These are phyloP conservation scores for Pithys albifrons DNA, from an alignment of 2,113 vertebrate genomes.

Conservation along the genomic window DNA sequence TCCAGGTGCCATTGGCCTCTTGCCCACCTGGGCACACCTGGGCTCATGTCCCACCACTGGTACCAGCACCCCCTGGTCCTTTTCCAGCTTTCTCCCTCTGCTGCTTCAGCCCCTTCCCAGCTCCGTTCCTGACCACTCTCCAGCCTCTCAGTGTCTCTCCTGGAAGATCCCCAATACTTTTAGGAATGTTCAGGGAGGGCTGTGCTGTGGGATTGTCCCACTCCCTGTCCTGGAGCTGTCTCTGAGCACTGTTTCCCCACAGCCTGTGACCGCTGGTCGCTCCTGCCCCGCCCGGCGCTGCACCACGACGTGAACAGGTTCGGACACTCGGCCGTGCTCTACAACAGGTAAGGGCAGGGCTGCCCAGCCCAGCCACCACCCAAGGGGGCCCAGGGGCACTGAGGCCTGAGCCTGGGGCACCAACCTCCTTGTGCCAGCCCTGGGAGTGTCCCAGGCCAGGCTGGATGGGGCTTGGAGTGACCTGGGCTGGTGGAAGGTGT, in stretches of 20 bases:
- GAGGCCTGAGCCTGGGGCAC: no score
- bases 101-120: not conserved
- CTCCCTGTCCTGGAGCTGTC: no score
- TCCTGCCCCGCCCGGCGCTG: constrained; percentile 86
- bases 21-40: no score
- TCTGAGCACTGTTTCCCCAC: not conserved
- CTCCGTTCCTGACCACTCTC: fast-evolving
- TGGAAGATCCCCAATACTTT: fast-evolving
- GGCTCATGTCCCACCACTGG: no score
- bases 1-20: no score
- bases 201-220: fast-evolving
- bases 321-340: constrained; percentile 89
- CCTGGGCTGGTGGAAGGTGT: not conserved
- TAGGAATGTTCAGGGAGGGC: not conserved
- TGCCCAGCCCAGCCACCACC: fast-evolving
- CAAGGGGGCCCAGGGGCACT: no score
- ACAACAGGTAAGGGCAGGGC: constrained; percentile 79
- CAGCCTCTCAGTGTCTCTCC: fast-evolving
- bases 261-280: constrained; percentile 94
- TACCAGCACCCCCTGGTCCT: no score
- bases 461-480: not conserved
- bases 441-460: not conserved
- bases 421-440: not conserved
- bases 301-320: constrained; percentile 92
- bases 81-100: not conserved